Conservation (phyloP, 2,797 vertebrate genomes). For the Ptychobarbus kaznakovi region DNA sequence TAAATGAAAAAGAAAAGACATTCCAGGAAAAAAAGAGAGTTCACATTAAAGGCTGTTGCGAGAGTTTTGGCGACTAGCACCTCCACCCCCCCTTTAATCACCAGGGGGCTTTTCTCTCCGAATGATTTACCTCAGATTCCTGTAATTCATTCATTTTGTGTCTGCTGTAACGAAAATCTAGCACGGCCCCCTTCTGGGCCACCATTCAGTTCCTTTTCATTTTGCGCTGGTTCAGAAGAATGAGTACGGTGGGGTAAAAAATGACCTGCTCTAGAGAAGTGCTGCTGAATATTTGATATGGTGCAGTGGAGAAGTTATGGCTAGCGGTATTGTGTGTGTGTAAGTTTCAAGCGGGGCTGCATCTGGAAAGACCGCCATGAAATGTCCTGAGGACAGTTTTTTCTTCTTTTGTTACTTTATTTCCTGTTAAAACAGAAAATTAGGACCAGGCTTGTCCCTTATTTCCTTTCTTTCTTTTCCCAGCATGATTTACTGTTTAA, state of each 20-base stretch:
- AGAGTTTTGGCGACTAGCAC: neutral
- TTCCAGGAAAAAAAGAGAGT: neutral
- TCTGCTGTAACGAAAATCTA: slow-evolving; percentile 5
- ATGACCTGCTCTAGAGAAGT: slow-evolving; percentile 67
- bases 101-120: slow-evolving; percentile 12
- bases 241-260: slow-evolving; percentile 67
- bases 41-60: slow-evolving; percentile 4
- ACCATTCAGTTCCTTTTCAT: slow-evolving; percentile 44
- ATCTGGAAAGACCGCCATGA: neutral
- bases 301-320: slow-evolving; percentile 66
- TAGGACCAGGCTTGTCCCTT: neutral
- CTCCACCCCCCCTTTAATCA: slow-evolving; percentile 26
- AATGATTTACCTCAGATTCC: slow-evolving; percentile 28
- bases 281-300: slow-evolving; percentile 76
- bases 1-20: neutral
- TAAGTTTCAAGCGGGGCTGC: neutral
- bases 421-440: neutral
- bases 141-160: slow-evolving; percentile 22
- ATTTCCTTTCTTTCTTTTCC: neutral
- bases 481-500: neutral
- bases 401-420: neutral
- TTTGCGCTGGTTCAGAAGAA: slow-evolving; percentile 52
- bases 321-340: slow-evolving; percentile 57
- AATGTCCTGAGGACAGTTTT: neutral
- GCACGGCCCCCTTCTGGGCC: slow-evolving; percentile 21